Base-by-base conservation (phyloP, 2,113 vertebrate species). In the Ardeotis arabs region DNA sequence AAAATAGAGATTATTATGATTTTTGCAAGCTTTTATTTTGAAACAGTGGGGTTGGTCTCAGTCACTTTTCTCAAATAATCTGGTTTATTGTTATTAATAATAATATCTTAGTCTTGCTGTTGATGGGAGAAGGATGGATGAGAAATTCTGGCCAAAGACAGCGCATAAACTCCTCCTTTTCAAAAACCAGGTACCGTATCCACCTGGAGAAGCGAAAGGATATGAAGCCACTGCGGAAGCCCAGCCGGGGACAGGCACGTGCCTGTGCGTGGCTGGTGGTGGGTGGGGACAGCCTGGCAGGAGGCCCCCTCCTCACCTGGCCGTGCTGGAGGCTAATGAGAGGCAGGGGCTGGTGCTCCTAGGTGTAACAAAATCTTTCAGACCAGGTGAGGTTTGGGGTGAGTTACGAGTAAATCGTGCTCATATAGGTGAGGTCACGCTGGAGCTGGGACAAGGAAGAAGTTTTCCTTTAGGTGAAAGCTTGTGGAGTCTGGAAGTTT, bases 231-330 rank as follows among this genome's bases (percentile, higher is more conserved):
- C 9, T 3, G 12, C 31, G 76, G 31, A 86, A 52, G 4, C 31
- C n/a, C 44, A 41, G 15, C 8, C 1, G 5, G 23, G 31, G 56
- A 69, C 49, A 1, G 0, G 59, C 39, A 56, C 0, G 0, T 31
- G 35, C 24, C 45, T 53, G 45, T 6, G 4, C 1, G 12, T 52
- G 59, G 59, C 74, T 29, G 19, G 44, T 63, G 55, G 49, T 7
- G 2, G 3, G 3, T 1, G 6, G 39, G 77, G 23, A 41, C 31
- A 59, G 62, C 3, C 14, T 64, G 59, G 60, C 19, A 35, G 45
- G 58, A 72, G 31, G n/a, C 6, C 81, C 18, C 12, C 55, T 35
- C 33, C 5, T 12, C 11, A 8, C 28, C 28, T 1, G 1, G 87
- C 63, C 0, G 0, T 3, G 5, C 7, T 52, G 53, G 39, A 56